phyloP scores from a whole-genome alignment of 2,113 vertebrate genomes.

The Nyctibius bracteatus region DNA sequence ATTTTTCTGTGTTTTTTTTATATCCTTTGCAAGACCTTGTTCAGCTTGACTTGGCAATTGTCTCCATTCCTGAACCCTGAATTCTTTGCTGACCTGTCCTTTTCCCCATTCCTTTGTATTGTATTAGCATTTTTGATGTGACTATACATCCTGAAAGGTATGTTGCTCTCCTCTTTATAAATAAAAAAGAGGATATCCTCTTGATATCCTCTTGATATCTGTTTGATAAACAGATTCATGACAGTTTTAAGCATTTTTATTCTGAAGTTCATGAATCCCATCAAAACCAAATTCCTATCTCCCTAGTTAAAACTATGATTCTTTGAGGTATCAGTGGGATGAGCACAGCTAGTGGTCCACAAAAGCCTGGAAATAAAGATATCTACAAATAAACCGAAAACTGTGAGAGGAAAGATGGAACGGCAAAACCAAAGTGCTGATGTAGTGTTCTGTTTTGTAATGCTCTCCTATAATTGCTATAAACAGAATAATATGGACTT shows the following conservation, averaged over 20 bases:
- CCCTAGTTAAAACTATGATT: not conserved
- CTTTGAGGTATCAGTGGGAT: not conserved
- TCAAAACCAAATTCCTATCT: not conserved
- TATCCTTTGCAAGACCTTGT: not conserved
- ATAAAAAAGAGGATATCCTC: too few relatives aligned
- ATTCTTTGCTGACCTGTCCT: not conserved
- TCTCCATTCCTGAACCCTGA: not conserved
- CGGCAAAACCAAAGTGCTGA: not conserved
- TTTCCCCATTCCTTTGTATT: not conserved
- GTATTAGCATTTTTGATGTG: not conserved
- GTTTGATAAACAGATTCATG: not conserved
- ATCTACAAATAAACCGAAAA: not conserved
- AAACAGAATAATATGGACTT: not conserved
- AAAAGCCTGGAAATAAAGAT: not conserved
- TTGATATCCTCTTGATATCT: too few relatives aligned
- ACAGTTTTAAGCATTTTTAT: not conserved
- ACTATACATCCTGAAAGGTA: not conserved
- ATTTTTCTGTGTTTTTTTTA: not conserved
- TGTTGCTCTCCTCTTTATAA: not conserved
- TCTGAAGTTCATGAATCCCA: not conserved
- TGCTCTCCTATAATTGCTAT: not conserved
- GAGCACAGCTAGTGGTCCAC: not conserved
- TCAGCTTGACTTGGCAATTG: not conserved
- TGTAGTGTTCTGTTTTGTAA: not conserved
- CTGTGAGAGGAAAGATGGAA: not conserved